Percentiles rank a stretch among this genome's conserved stretches.
These are phyloP conservation scores for Calameuta pallipes DNA, from an alignment of 2,888 invertebrate species.

Conservation along the genomic window DNA sequence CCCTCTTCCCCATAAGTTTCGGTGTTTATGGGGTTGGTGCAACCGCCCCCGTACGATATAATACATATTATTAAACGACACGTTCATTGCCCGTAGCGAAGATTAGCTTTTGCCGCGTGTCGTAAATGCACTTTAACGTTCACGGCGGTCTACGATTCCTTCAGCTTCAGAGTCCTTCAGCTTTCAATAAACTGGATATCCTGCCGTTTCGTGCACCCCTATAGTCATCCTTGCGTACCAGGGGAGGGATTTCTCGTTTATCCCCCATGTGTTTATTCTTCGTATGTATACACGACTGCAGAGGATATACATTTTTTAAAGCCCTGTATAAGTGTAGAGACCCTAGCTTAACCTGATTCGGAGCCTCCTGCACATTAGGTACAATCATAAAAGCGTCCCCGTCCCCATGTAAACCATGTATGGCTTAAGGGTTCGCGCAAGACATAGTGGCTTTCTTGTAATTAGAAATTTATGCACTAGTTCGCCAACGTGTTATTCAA, in stretches of 20 bases:
- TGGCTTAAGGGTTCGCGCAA: not conserved
- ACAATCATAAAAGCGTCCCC: not conserved
- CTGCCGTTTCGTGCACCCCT: not conserved
- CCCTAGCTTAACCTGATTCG: not conserved
- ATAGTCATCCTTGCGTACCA: not conserved
- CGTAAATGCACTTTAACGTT: slow-evolving; percentile 33
- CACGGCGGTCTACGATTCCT: slow-evolving; percentile 18
- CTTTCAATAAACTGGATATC: slow-evolving; percentile 10
- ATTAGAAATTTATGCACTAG: slow-evolving; percentile 66
- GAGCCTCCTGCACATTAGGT: not conserved
- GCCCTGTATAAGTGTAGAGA: not conserved
- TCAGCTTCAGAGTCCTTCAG: slow-evolving; percentile 16
- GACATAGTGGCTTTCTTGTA: slow-evolving; percentile 51
- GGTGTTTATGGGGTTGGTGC: slow-evolving; percentile 56
- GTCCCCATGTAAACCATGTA: not conserved
- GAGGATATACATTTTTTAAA: not conserved
- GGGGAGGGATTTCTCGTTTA: not conserved
- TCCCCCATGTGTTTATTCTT: not conserved
- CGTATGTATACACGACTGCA: not conserved
- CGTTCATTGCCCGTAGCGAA: not conserved
- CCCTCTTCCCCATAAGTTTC: slow-evolving; percentile 38
- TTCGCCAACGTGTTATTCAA: slow-evolving; percentile 62
- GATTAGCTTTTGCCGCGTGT: slow-evolving; percentile 14
- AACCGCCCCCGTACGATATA: slow-evolving; percentile 56
- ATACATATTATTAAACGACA: slow-evolving; percentile 46